Percentiles rank a stretch among this genome's conserved stretches.
Conservation (phyloP, 2,797 vertebrate species). For the Acanthurus leucopareius region DNA sequence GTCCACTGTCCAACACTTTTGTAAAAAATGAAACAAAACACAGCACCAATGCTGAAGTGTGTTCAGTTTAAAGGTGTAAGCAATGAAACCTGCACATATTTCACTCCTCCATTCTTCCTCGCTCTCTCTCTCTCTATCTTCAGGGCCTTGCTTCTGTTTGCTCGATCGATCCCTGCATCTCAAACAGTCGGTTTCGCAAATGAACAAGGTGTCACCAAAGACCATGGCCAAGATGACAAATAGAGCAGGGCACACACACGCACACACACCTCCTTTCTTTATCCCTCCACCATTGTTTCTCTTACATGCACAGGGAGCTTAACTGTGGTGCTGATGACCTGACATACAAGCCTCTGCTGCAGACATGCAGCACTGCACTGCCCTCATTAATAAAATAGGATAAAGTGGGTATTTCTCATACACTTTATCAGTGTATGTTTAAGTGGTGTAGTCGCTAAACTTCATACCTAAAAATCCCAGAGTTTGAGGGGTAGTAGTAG, state of each 20-base stretch:
- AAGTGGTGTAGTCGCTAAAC: neutral
- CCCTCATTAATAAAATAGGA: neutral
- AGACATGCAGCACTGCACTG: neutral
- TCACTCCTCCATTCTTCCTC: neutral
- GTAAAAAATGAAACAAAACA: neutral
- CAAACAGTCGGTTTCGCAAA: constrained; percentile 78
- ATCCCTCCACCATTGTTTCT: constrained; percentile 8
- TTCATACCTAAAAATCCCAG: too few relatives aligned
- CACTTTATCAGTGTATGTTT: neutral
- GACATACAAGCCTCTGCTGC: constrained; percentile 15
- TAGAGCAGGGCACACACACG: constrained; percentile 48
- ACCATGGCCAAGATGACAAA: constrained; percentile 71
- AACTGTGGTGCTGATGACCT: constrained; percentile 11
- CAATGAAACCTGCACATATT: constrained; percentile 22
- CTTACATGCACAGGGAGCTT: constrained; percentile 10
- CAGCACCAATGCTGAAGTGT: neutral
- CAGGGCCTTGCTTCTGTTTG: constrained; percentile 67
- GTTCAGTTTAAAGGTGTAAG: constrained; percentile 2
- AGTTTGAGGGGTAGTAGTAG: too few relatives aligned
- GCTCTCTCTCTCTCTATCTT: constrained; percentile 21
- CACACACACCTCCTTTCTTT: constrained; percentile 11
- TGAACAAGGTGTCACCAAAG: constrained; percentile 82
- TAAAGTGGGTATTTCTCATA: neutral
- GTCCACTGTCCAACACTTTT: neutral
- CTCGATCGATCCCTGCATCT: constrained; percentile 80